These are phyloP conservation scores for Zelleria hepariella DNA, from an alignment of 2,888 invertebrate species.

Conservation along the genomic window DNA sequence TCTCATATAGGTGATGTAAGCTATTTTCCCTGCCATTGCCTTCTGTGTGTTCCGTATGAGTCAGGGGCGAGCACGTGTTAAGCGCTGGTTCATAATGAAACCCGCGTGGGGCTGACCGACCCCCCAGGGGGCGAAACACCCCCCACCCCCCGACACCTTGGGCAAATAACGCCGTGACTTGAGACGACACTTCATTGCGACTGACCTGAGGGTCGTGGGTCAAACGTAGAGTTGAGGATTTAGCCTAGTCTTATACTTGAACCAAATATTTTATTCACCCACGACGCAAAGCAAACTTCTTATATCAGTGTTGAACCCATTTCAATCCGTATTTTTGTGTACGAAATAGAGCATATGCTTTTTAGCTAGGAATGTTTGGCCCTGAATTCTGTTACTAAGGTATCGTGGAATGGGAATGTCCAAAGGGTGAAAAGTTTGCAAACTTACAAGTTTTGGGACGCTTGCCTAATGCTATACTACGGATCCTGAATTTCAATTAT, in stretches of 20 bases:
- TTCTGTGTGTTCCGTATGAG: background rate
- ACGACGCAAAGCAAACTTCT: no score
- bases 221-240: no score
- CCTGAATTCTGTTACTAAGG: no score
- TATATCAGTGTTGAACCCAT: no score
- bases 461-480: background rate
- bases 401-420: no score
- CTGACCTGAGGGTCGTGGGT: background rate
- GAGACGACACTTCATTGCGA: background rate
- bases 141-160: background rate
- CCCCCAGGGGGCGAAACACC: background rate
- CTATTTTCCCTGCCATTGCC: background rate
- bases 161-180: background rate
- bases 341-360: no score
- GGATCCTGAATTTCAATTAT: background rate
- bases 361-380: no score
- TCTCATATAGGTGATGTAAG: no score
- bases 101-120: background rate
- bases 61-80: constrained; percentile 49
- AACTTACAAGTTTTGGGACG: background rate
- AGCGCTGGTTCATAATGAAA: constrained; percentile 61
- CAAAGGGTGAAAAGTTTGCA: background rate
- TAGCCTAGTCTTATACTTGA: no score
- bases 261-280: no score
- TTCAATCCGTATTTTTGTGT: no score